Percentiles rank a stretch among this genome's conserved stretches.
Evolutionary conservation across 2,113 vertebrate genomes (phyloP).

Genomic region (Tupaia chinensis): DNA sequence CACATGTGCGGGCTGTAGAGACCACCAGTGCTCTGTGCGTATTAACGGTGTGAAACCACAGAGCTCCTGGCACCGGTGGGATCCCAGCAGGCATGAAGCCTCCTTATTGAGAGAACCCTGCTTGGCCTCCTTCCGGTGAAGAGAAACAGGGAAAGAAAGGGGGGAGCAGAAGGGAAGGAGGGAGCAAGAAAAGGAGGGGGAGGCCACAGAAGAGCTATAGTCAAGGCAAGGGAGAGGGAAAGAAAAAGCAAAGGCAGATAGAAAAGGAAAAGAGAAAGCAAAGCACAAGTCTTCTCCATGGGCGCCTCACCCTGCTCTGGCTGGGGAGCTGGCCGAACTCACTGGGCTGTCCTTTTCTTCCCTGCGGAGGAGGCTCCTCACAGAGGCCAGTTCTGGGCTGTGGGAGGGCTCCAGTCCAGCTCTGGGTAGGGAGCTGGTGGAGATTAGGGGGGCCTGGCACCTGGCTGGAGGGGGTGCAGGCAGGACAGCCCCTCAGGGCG

Average conservation of each 20-base stretch:
- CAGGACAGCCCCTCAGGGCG: fast-evolving
- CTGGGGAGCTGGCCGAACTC: fast-evolving
- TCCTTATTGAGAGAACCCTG: neutral
- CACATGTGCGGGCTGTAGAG: neutral
- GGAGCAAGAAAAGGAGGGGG: neutral
- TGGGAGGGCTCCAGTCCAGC: fast-evolving
- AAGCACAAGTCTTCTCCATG: fast-evolving
- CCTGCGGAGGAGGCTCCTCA: fast-evolving
- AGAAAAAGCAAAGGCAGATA: neutral
- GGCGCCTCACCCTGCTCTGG: fast-evolving
- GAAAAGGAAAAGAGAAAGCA: neutral
- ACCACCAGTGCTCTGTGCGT: neutral
- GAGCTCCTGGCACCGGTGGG: neutral
- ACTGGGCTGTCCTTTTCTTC: neutral
- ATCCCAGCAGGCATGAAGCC: neutral
- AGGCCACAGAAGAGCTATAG: too few species aligned
- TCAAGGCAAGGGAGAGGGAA: too few species aligned
- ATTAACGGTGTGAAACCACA: neutral
- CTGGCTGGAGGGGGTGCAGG: neutral
- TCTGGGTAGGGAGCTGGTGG: neutral
- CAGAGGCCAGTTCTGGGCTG: fast-evolving
- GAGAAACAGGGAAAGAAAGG: neutral
- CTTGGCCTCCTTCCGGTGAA: neutral
- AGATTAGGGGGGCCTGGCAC: fast-evolving
- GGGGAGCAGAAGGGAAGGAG: neutral